These are phyloP conservation scores for Orycteropus afer DNA, from an alignment of 2,113 vertebrate genomes.

Conservation along the genomic window DNA sequence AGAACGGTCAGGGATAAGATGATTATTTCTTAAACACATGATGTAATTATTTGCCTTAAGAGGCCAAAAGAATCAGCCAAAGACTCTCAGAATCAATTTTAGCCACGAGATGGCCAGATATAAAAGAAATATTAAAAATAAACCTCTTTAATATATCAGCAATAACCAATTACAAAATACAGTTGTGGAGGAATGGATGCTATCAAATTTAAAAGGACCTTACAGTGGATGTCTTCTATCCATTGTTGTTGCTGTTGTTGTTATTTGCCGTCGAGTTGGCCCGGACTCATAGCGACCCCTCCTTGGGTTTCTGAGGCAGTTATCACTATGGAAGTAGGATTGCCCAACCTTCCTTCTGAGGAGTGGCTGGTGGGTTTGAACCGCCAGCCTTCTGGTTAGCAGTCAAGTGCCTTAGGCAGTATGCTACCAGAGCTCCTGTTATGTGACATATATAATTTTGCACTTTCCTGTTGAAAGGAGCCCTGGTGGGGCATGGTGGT, in stretches of 20 bases:
- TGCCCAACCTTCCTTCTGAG: too few relatives aligned
- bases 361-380: too few relatives aligned
- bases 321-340: too few relatives aligned
- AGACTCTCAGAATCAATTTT: not conserved
- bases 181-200: not conserved
- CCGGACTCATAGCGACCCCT: too few relatives aligned
- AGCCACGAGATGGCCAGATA: not conserved
- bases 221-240: not conserved
- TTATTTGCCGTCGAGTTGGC: too few relatives aligned
- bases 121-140: not conserved
- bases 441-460: not conserved
- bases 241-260: too few relatives aligned
- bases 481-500: too few relatives aligned
- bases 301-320: too few relatives aligned
- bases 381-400: too few relatives aligned
- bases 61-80: constrained; percentile 1
- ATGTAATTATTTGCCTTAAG: not conserved
- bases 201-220: not conserved
- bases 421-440: too few relatives aligned
- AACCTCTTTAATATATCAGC: not conserved
- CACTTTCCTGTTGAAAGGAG: too few relatives aligned
- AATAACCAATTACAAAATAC: not conserved
- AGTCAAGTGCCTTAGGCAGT: too few relatives aligned
- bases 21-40: constrained; percentile 27
- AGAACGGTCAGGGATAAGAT: not conserved